phyloP scores from a whole-genome alignment of 2,113 vertebrate species.

The Pollimyrus isidori region DNA sequence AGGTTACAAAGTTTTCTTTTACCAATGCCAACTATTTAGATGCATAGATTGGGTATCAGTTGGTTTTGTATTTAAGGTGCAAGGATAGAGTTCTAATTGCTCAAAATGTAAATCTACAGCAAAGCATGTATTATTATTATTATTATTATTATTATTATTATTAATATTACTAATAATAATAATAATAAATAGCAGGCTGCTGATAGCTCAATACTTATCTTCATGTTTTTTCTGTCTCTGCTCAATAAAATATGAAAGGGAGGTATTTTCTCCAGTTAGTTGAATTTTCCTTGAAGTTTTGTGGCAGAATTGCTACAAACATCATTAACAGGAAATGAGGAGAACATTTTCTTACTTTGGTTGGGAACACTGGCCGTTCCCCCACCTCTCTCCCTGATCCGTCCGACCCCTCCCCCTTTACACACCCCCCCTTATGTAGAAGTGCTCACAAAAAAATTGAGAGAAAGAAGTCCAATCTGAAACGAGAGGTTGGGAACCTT shows the following conservation, averaged over 20 bases:
- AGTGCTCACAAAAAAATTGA: not conserved
- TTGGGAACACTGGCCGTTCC: not conserved
- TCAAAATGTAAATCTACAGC: not conserved
- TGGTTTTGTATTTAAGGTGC: not conserved
- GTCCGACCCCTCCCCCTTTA: not conserved
- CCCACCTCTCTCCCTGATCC: not conserved
- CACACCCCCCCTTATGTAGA: not conserved
- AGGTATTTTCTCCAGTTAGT: not conserved
- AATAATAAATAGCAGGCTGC: not conserved
- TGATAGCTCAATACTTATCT: not conserved
- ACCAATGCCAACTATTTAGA: not conserved
- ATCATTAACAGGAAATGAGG: not conserved
- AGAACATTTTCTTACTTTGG: not conserved
- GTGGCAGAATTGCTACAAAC: not conserved
- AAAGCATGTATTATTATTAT: not conserved
- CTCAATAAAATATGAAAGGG: not conserved
- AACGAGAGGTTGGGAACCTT: not conserved
- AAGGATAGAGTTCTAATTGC: not conserved
- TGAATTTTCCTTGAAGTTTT: not conserved
- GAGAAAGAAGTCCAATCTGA: slow-evolving; percentile 6
- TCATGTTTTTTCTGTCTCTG: not conserved
- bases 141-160: not conserved
- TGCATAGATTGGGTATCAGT: not conserved
- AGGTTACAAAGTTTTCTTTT: not conserved
- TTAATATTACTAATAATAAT: not conserved